Conservation (phyloP, 1,140 invertebrate genomes). For the Lucilia sericata region DNA sequence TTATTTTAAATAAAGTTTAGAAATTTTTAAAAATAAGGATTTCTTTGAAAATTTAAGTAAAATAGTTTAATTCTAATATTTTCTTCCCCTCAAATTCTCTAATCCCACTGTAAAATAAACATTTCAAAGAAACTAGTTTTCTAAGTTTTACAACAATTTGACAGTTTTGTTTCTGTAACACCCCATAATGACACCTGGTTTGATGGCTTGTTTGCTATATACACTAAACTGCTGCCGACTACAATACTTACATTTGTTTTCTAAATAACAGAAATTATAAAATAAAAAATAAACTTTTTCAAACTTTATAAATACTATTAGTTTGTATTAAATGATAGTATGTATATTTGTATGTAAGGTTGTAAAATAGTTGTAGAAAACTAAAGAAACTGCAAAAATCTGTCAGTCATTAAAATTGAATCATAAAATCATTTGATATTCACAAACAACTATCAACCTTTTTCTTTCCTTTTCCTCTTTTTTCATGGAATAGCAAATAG, state of each 20-base stretch:
- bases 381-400: background rate
- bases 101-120: background rate
- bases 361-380: background rate
- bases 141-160: background rate
- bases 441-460: background rate
- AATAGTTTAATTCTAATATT: too few species aligned
- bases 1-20: too few species aligned
- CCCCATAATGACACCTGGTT: background rate
- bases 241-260: background rate
- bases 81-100: too few species aligned
- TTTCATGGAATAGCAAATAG: background rate
- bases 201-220: background rate
- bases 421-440: conserved; percentile 3
- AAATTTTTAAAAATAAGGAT: too few species aligned
- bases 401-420: conserved; percentile 16
- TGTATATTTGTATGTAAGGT: too few species aligned
- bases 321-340: too few species aligned
- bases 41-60: too few species aligned
- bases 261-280: background rate
- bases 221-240: background rate
- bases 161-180: background rate
- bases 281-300: background rate
- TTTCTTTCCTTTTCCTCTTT: background rate
- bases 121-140: background rate
- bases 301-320: background rate